Evolutionary conservation across 2,888 invertebrate genomes (phyloP).

Genomic region (Oscheius myriophilus): DNA sequence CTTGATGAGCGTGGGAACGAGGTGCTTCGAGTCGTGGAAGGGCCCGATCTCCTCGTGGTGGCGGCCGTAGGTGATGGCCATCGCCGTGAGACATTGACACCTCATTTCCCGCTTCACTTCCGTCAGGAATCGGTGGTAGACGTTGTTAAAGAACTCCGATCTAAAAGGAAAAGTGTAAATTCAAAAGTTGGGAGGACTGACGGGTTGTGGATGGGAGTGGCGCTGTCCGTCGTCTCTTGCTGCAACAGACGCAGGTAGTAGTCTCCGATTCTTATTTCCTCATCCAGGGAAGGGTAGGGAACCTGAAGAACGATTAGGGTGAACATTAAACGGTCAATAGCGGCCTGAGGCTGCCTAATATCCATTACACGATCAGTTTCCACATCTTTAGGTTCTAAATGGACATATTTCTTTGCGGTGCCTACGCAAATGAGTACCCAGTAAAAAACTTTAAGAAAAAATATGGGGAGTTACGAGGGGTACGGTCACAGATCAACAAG

Average conservation of each 20-base stretch:
- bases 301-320: slow-evolving; percentile 73
- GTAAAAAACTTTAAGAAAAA: no score
- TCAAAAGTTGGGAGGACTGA: slow-evolving; percentile 32
- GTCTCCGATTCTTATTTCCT: slow-evolving; percentile 97
- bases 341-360: no score
- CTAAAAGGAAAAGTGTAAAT: slow-evolving; percentile 73
- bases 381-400: no score
- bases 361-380: no score
- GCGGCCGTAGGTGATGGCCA: slow-evolving; percentile 91
- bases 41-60: slow-evolving; percentile 95
- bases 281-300: slow-evolving; percentile 89
- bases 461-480: no score
- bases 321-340: no score
- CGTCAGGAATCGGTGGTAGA: slow-evolving; percentile 95
- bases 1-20: slow-evolving; percentile 92
- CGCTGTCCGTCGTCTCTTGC: slow-evolving; percentile 80
- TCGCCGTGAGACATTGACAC: slow-evolving; percentile 93
- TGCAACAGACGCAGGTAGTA: slow-evolving; percentile 93
- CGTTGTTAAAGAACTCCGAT: slow-evolving; percentile 95
- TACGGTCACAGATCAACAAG: no score
- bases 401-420: no score
- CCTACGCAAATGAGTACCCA: no score
- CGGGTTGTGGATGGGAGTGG: slow-evolving; percentile 74
- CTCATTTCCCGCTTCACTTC: slow-evolving; percentile 91
- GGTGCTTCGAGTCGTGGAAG: slow-evolving; percentile 94